phyloP scores from a whole-genome alignment of 2,113 vertebrate species.

The Salvelinus fontinalis region DNA sequence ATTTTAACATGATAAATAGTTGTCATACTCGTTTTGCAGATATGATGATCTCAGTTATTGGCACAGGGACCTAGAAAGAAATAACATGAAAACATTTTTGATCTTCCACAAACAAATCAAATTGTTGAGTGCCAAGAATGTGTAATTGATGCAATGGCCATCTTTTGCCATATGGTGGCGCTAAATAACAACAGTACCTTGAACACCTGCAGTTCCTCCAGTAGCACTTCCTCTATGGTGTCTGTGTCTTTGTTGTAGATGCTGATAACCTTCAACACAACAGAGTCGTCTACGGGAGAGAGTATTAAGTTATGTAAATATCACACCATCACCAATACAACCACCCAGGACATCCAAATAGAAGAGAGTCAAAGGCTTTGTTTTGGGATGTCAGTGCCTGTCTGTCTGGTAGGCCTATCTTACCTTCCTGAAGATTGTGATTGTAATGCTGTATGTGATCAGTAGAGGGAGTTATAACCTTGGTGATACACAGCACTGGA shows the following conservation, averaged over 20 bases:
- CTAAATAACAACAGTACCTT: constrained; percentile 76
- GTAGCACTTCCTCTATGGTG: constrained; percentile 94
- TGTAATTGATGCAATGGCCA: not conserved
- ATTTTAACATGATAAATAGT: not conserved
- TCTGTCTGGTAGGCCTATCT: too few species aligned
- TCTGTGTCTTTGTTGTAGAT: constrained; percentile 95
- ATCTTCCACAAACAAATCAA: too few species aligned
- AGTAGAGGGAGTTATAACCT: too few species aligned
- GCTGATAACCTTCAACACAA: constrained; percentile 92
- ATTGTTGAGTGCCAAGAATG: not conserved
- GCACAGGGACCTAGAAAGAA: constrained; percentile 76
- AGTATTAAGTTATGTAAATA: not conserved
- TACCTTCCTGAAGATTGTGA: too few species aligned
- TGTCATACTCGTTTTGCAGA: constrained; percentile 90
- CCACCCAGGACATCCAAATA: not conserved
- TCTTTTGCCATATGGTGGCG: not conserved
- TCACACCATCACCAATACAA: not conserved
- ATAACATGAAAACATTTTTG: not conserved
- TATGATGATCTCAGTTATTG: constrained; percentile 90
- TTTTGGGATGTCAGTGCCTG: not conserved
- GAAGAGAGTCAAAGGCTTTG: not conserved
- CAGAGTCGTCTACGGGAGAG: constrained; percentile 80
- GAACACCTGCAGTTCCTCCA: constrained; percentile 94
- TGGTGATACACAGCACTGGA: not conserved
- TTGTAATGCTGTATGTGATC: too few species aligned